Evolutionary conservation across 1,140 invertebrate species (phyloP).

Genomic region (Sycophila sp.): DNA sequence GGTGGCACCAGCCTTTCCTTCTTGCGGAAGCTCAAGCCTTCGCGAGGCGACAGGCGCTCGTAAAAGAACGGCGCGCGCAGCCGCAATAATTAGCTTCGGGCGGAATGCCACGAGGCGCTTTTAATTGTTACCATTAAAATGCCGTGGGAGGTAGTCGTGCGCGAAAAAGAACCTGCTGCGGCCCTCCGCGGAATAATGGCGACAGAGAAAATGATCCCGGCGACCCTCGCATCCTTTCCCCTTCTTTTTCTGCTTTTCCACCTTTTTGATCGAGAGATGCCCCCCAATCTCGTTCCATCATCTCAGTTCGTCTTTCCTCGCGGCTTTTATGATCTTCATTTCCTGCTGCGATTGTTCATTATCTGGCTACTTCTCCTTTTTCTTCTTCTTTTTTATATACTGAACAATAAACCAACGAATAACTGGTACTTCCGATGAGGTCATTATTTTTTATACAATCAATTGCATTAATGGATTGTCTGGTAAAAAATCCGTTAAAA

Average conservation of each 20-base stretch:
- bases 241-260: conserved; percentile 52
- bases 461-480: too few species aligned
- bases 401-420: too few species aligned
- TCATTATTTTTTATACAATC: too few species aligned
- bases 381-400: too few species aligned
- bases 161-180: conserved; percentile 25
- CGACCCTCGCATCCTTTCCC: too few species aligned
- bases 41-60: conserved; percentile 23
- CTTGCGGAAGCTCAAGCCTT: conserved; percentile 15
- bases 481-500: too few species aligned
- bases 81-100: conserved; percentile 55
- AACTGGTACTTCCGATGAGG: too few species aligned
- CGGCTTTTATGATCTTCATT: conserved; percentile 23
- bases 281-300: conserved; percentile 35
- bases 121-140: conserved; percentile 60
- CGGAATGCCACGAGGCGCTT: conserved; percentile 43
- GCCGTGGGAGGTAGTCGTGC: not conserved
- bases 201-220: conserved; percentile 52
- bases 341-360: conserved; percentile 17
- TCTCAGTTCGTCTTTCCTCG: conserved; percentile 29
- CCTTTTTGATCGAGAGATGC: conserved; percentile 50
- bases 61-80: conserved; percentile 29
- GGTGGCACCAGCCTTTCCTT: too few species aligned
- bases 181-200: conserved; percentile 44
- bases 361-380: too few species aligned